Evolutionary conservation across 2,888 invertebrate species (phyloP).

Genomic region (Pseudoips prasinana): DNA sequence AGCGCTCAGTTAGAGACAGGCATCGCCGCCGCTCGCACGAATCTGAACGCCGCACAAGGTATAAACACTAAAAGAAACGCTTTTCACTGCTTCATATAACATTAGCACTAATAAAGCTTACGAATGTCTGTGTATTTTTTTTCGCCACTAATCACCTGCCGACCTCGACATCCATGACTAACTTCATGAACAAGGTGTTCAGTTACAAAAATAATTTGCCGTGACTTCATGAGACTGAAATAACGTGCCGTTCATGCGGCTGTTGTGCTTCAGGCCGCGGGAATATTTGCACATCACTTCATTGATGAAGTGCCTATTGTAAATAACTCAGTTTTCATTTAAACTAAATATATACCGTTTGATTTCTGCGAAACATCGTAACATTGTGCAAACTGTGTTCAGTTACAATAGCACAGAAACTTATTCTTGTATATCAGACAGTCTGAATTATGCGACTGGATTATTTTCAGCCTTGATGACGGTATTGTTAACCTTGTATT

Average conservation of each 20-base stretch:
- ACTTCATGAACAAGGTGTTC: constrained; percentile 64
- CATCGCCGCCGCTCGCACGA: constrained; percentile 78
- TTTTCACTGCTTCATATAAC: constrained; percentile 64
- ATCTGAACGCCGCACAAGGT: constrained; percentile 77
- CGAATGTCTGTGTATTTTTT: constrained; percentile 46
- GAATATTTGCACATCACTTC: constrained; percentile 23
- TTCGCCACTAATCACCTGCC: constrained; percentile 61
- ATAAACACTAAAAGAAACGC: constrained; percentile 45
- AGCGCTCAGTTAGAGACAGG: constrained; percentile 72
- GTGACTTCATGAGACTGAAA: constrained; percentile 74
- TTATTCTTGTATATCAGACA: constrained; percentile 49
- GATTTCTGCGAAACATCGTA: not conserved
- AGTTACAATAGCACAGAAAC: constrained; percentile 41
- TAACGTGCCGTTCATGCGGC: constrained; percentile 45
- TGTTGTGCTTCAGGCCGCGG: constrained; percentile 34
- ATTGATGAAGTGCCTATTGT: constrained; percentile 2
- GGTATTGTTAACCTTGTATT: constrained; percentile 72
- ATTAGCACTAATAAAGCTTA: constrained; percentile 73
- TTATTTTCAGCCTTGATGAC: constrained; percentile 75
- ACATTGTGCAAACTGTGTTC: constrained; percentile 15
- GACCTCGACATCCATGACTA: constrained; percentile 67
- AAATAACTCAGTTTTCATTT: too few species aligned
- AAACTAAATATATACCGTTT: not conserved
- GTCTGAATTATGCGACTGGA: constrained; percentile 54
- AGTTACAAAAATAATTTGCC: constrained; percentile 71